phyloP scores from a whole-genome alignment of 2,888 invertebrate species.

The Pinctada fucata region DNA sequence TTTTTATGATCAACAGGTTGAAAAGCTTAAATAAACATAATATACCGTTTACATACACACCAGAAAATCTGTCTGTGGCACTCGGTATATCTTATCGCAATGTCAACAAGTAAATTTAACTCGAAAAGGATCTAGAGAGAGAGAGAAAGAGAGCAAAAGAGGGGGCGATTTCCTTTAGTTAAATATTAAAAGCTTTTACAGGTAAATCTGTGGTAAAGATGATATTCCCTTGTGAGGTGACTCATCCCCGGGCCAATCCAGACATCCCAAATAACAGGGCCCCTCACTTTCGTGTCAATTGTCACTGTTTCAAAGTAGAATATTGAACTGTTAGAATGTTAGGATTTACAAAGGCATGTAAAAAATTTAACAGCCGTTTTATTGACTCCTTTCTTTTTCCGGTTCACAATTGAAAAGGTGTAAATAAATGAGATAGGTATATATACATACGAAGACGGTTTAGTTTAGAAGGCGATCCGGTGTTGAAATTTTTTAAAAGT shows the following conservation, averaged over 20 bases:
- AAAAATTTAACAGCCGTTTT: neutral
- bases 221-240: neutral
- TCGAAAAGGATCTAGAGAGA: neutral
- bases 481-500: too few relatives aligned
- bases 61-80: neutral
- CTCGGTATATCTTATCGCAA: neutral
- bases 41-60: neutral
- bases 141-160: too few relatives aligned
- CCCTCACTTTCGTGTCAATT: neutral
- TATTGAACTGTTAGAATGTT: neutral
- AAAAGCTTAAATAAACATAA: too few relatives aligned
- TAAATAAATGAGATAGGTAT: too few relatives aligned
- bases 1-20: too few relatives aligned
- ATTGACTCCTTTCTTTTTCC: too few relatives aligned
- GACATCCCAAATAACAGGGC: neutral
- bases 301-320: neutral
- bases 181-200: neutral
- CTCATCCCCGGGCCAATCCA: neutral
- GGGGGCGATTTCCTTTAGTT: neutral
- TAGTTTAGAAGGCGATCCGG: too few relatives aligned
- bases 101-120: neutral
- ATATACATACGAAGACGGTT: too few relatives aligned
- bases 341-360: neutral
- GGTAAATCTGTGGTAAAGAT: conserved; percentile 11
- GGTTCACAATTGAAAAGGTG: too few relatives aligned